A percentile compares a stretch with the other conserved stretches of the same genome.
phyloP scores from a whole-genome alignment of 2,113 vertebrate genomes.

The Danio rerio region GRCz12tu NC_133181.1:52313001-52313500 shows the following conservation, averaged over 20 bases:
- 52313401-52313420: constrained; percentile 16
- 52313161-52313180: constrained; percentile 9
- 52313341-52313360: not conserved
- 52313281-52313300: constrained; percentile 29
- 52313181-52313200: constrained; percentile 34
- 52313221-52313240: not conserved
- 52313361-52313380: constrained; percentile 1
- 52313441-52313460: not conserved
- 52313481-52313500: constrained; percentile 36
- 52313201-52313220: constrained; percentile 12
- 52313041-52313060: not conserved
- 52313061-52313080: constrained; percentile 8
- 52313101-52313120: constrained; percentile 41
- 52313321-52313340: constrained; percentile 32
- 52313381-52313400: constrained; percentile 30
- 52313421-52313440: constrained; percentile 26
- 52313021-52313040: not conserved
- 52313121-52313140: constrained; percentile 12
- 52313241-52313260: constrained; percentile 6
- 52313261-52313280: constrained; percentile 35
- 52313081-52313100: constrained; percentile 42
- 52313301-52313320: constrained; percentile 12
- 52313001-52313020: not conserved
- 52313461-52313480: constrained; percentile 1
- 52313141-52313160: constrained; percentile 26